Evolutionary conservation across 2,888 invertebrate species (phyloP).

Genomic region (Harmothoe impar): DNA sequence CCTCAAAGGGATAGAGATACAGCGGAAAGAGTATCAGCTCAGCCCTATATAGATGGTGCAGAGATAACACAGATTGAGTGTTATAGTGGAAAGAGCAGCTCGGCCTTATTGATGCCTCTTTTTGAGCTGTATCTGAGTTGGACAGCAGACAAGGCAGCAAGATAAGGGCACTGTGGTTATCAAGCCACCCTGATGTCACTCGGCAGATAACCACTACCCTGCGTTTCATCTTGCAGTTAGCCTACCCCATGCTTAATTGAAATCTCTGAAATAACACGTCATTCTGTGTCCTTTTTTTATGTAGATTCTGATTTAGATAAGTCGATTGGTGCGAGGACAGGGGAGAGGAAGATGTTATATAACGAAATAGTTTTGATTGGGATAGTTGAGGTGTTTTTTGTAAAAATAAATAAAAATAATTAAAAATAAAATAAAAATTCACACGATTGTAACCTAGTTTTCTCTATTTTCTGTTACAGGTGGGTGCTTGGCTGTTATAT

Average conservation of each 20-base stretch:
- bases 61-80: background rate
- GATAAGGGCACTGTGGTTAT: background rate
- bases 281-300: background rate
- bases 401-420: too few relatives aligned
- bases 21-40: background rate
- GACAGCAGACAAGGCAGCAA: background rate
- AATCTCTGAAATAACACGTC: background rate
- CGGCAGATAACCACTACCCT: background rate
- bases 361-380: background rate
- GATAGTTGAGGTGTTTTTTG: background rate
- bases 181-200: background rate
- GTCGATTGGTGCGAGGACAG: background rate
- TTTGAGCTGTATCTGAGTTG: background rate
- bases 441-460: background rate
- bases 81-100: background rate
- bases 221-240: background rate
- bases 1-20: too few relatives aligned
- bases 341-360: background rate
- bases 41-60: slow-evolving; percentile 4
- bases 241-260: background rate
- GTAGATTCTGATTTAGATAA: slow-evolving; percentile 23
- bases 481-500: background rate
- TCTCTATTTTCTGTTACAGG: background rate
- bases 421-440: too few relatives aligned
- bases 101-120: background rate